Conservation (phyloP, 2,888 invertebrate genomes). For the Eurytoma californica region DNA sequence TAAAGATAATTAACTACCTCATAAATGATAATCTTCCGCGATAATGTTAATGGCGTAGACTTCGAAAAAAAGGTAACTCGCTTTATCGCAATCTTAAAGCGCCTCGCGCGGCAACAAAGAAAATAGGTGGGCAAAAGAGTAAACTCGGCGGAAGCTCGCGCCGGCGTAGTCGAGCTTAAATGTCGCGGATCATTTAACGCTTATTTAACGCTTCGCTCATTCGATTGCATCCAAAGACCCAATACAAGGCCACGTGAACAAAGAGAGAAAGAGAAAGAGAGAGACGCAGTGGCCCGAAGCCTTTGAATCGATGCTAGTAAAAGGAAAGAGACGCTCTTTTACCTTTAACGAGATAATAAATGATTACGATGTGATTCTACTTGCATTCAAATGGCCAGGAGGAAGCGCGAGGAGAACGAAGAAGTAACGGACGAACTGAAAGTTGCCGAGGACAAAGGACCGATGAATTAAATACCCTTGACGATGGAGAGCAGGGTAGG, state of each 20-base stretch:
- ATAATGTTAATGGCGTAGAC: constrained; percentile 9
- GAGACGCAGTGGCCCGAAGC: background rate
- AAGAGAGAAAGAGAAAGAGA: background rate
- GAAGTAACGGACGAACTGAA: background rate
- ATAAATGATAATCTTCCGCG: constrained; percentile 11
- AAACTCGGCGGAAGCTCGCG: background rate
- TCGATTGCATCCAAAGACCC: background rate
- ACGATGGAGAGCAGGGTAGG: no score
- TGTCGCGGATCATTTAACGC: constrained; percentile 21
- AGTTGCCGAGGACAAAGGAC: constrained; percentile 22
- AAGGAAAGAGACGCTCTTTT: background rate
- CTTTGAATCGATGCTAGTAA: background rate
- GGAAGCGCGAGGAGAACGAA: background rate
- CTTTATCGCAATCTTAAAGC: constrained; percentile 2
- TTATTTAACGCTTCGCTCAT: constrained; percentile 17
- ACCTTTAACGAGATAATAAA: constrained; percentile 31
- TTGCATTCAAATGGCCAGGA: constrained; percentile 24
- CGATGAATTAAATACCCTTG: constrained; percentile 32
- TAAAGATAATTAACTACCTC: constrained; percentile 16
- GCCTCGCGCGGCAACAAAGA: background rate
- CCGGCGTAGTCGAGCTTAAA: background rate
- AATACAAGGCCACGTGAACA: no score
- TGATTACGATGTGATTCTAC: constrained; percentile 37
- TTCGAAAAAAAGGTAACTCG: background rate
- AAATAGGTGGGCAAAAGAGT: background rate